phyloP scores from a whole-genome alignment of 2,797 vertebrate species.

The Oophaga sylvatica region DNA sequence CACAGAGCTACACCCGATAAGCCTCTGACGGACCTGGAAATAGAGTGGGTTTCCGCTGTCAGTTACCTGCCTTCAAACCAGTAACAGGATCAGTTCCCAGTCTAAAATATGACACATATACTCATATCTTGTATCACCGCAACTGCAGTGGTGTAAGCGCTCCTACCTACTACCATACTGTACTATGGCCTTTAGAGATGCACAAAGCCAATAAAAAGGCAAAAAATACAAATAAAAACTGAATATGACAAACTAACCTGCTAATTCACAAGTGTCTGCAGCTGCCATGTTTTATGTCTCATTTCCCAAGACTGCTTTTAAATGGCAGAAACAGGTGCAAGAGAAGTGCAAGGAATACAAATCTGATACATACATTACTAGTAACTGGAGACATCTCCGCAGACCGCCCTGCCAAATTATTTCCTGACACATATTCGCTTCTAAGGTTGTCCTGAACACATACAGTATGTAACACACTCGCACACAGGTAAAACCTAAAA shows the following conservation, averaged over 20 bases:
- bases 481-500: conserved; percentile 51
- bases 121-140: conserved; percentile 64
- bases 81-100: conserved; percentile 65
- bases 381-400: conserved; percentile 79
- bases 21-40: conserved; percentile 78
- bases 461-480: conserved; percentile 43
- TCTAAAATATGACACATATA: conserved; percentile 65
- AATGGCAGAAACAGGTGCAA: conserved; percentile 79
- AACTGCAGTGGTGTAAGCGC: conserved; percentile 22
- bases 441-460: conserved; percentile 55
- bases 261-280: background rate
- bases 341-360: conserved; percentile 60
- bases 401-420: conserved; percentile 77
- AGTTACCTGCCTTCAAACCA: conserved; percentile 63
- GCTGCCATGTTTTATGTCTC: conserved; percentile 1
- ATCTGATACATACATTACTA: conserved; percentile 69
- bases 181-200: background rate
- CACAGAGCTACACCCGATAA: conserved; percentile 74
- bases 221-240: background rate
- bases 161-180: conserved; percentile 39
- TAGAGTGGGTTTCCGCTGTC: conserved; percentile 77
- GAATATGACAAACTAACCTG: background rate
- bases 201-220: background rate
- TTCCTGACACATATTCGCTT: conserved; percentile 70
- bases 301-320: conserved; percentile 56